Evolutionary conservation across 2,113 vertebrate species (phyloP).

Genomic region (Phainopepla nitens): DNA sequence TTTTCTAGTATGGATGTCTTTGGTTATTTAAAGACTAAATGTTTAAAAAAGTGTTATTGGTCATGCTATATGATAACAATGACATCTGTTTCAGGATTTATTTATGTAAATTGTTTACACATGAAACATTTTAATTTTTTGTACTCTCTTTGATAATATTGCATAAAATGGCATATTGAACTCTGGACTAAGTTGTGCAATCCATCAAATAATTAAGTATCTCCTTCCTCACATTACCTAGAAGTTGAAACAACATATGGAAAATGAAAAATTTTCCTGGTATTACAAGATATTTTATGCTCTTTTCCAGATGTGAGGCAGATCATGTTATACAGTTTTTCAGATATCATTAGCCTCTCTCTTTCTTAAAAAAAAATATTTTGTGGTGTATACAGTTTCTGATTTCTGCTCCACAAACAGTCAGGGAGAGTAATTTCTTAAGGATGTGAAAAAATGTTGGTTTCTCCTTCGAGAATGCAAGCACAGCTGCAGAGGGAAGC

Average conservation of each 20-base stretch:
- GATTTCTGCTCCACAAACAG: conserved; percentile 20
- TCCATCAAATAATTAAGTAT: not conserved
- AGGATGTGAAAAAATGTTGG: conserved; percentile 22
- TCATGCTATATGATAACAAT: not conserved
- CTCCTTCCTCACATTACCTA: not conserved
- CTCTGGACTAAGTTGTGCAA: not conserved
- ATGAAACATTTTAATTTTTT: not conserved
- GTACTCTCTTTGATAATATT: not conserved
- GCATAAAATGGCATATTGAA: not conserved
- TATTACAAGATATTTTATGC: not conserved
- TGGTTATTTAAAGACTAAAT: not conserved
- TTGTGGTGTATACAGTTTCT: conserved; percentile 33
- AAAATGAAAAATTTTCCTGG: conserved; percentile 16
- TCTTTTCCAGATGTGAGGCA: conserved; percentile 14
- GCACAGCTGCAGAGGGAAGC: conserved; percentile 68
- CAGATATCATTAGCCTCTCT: not conserved
- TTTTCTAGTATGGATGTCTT: not conserved
- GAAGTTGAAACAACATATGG: conserved; percentile 7
- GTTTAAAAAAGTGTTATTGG: not conserved
- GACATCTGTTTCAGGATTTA: not conserved
- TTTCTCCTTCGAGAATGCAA: conserved; percentile 19
- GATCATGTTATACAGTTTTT: conserved; percentile 5
- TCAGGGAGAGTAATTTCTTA: conserved; percentile 39
- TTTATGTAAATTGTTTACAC: not conserved
- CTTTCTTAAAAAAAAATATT: conserved; percentile 14